Conservation (phyloP, 2,113 vertebrate species). For the Ammodytes dubius region DNA sequence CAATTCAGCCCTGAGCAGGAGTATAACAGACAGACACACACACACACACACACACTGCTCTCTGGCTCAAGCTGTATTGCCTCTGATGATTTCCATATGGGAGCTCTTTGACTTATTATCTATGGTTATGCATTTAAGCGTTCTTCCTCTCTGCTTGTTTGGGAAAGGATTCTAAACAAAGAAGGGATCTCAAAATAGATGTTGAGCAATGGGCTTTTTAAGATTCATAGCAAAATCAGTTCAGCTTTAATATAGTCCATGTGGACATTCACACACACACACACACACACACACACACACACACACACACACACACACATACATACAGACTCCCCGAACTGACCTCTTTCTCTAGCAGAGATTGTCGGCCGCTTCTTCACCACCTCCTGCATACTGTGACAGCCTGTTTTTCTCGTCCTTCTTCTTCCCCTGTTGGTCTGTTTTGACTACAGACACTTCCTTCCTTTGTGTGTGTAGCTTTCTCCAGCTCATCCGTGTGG, state of each 20-base stretch:
- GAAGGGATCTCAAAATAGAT: constrained; percentile 56
- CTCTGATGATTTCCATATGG: constrained; percentile 73
- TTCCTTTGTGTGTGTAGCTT: constrained; percentile 30
- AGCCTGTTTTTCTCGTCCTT: constrained; percentile 7
- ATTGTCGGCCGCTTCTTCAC: constrained; percentile 81
- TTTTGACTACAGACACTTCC: constrained; percentile 54
- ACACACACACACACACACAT: constrained; percentile 32
- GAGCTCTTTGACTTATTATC: constrained; percentile 71
- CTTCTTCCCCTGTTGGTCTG: constrained; percentile 28
- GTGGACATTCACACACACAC: constrained; percentile 37
- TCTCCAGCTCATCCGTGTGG: constrained; percentile 34
- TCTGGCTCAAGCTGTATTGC: constrained; percentile 42
- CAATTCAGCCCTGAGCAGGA: neutral
- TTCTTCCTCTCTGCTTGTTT: constrained; percentile 63
- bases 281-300: constrained; percentile 40
- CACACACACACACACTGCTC: constrained; percentile 30
- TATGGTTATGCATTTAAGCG: constrained; percentile 70
- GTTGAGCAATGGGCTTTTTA: constrained; percentile 36
- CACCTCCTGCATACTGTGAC: constrained; percentile 76
- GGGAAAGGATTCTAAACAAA: constrained; percentile 67
- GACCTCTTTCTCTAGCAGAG: constrained; percentile 83
- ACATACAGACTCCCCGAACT: constrained; percentile 50
- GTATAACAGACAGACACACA: no score
- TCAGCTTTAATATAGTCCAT: constrained; percentile 63
- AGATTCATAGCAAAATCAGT: constrained; percentile 43